Percentiles rank a stretch among this genome's conserved stretches.
Conservation (phyloP, 2,888 invertebrate species). For the Chrysotoxum bicinctum region DNA sequence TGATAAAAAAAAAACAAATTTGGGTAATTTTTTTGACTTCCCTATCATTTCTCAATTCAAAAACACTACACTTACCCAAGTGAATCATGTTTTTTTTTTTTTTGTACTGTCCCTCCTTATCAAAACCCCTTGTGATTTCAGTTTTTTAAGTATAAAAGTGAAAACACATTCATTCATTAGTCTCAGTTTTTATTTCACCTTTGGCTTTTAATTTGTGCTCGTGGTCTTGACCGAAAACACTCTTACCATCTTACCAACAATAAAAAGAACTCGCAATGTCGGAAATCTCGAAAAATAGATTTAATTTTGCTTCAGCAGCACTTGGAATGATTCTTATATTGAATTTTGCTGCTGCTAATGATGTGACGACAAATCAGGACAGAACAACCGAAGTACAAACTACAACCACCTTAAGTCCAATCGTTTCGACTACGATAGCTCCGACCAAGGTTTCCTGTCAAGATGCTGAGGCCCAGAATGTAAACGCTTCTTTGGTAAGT, state of each 20-base stretch:
- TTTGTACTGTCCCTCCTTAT: neutral
- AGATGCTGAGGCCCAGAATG: too few relatives aligned
- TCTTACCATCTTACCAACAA: too few relatives aligned
- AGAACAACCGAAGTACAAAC: neutral
- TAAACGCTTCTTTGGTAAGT: too few relatives aligned
- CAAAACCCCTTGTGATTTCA: neutral
- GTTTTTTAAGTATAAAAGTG: neutral
- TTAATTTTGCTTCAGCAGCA: constrained; percentile 22
- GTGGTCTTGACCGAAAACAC: neutral
- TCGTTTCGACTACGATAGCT: too few relatives aligned
- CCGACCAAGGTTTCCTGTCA: too few relatives aligned
- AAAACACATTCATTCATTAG: neutral
- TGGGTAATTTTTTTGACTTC: neutral
- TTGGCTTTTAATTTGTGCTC: neutral
- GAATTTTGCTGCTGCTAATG: neutral
- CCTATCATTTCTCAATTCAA: too few relatives aligned
- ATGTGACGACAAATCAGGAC: neutral
- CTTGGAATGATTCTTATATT: constrained; percentile 7
- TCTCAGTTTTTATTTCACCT: neutral
- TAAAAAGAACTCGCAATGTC: neutral
- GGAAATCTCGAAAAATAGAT: neutral
- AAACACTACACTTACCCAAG: neutral
- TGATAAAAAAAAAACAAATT: neutral
- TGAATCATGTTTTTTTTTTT: neutral
- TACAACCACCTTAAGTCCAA: too few relatives aligned